Conservation (phyloP, 1,140 invertebrate species). For the Euura lappo region DNA sequence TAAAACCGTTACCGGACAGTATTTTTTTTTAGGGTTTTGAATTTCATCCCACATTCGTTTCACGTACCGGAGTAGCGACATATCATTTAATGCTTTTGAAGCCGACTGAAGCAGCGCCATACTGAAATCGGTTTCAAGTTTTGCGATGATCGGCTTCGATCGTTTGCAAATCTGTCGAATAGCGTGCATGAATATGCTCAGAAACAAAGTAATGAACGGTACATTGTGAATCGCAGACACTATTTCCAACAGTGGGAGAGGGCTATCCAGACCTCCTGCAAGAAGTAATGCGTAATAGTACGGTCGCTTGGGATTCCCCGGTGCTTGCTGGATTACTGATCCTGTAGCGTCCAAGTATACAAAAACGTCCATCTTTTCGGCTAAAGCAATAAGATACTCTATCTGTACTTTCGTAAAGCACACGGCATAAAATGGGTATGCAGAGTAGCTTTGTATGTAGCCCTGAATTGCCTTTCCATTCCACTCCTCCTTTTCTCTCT, state of each 20-base stretch:
- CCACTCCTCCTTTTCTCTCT: neutral
- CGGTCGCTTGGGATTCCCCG: neutral
- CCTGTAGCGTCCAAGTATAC: conserved; percentile 17
- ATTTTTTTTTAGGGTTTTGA: neutral
- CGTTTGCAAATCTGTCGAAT: neutral
- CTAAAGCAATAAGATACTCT: neutral
- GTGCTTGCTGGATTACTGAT: conserved; percentile 2
- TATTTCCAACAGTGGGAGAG: conserved; percentile 16
- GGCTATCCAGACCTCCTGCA: neutral
- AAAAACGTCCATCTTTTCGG: conserved; percentile 3
- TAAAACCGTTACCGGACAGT: conserved; percentile 9
- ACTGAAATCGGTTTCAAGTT: conserved; percentile 18
- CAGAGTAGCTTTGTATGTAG: conserved; percentile 7
- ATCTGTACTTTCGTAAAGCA: conserved; percentile 17
- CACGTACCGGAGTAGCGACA: neutral
- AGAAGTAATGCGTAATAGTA: conserved; percentile 18
- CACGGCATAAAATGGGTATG: neutral
- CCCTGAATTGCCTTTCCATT: neutral
- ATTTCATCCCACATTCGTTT: neutral
- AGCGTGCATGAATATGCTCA: neutral
- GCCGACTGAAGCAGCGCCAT: conserved; percentile 15
- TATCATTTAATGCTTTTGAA: neutral
- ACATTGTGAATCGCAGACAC: conserved; percentile 8
- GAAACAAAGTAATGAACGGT: conserved; percentile 6
- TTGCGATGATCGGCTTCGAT: conserved; percentile 2